Base-by-base conservation (phyloP, 35 echinoderm and acorn worm genomes). In the Heliocidaris tuberculata region DNA sequence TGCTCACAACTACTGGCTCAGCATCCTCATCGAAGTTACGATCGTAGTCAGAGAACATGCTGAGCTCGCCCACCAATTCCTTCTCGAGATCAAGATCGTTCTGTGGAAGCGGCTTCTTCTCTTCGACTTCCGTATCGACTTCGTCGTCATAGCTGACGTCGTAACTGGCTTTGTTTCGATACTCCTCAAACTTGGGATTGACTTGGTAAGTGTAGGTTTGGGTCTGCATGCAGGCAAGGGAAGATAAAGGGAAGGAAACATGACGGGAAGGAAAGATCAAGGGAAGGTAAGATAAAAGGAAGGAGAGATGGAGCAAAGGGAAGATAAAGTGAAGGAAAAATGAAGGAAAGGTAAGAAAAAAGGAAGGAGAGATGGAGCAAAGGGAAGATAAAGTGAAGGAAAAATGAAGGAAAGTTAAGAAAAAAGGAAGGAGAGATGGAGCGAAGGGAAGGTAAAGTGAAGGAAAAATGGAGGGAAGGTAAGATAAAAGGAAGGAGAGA, bases 31-130 rank as follows among this genome's bases (percentile, higher is more conserved):
- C 91, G n/a, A 93, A 59, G 48, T 93, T 93, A 6, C 13, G 10
- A 59, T 93, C 91, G 49, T 93, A 93, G 50, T 93, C 50, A 27
- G 91, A 49, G 47, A 93, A 93, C 91, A 93, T 93, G n/a, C 91
- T 93, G 48, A 93, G 91, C 91, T 93, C 91, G 47, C 91, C 91
- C 48, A 93, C 91, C 91, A 93, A 31, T 48, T 93, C 91, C 49
- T 93, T 93, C 91, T 93, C 91, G 16, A 93, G 91, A 13, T 93
- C 91, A 29, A 93, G 91, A 27, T 93, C 91, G 91, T 93, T 93
- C 91, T 93, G 48, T 1, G 50, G 47, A 30, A 59, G 91, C 5
- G 91, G 91, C 49, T 93, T 93, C 87, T 89, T 89, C 9, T 89
- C 87, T 15, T 47, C 31, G 31, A 47, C 24, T 3, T 35, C 87